A percentile compares a stretch with the other conserved stretches of the same genome.
phyloP scores from a whole-genome alignment of 2,797 vertebrate genomes.

The Crax fasciolata region DNA sequence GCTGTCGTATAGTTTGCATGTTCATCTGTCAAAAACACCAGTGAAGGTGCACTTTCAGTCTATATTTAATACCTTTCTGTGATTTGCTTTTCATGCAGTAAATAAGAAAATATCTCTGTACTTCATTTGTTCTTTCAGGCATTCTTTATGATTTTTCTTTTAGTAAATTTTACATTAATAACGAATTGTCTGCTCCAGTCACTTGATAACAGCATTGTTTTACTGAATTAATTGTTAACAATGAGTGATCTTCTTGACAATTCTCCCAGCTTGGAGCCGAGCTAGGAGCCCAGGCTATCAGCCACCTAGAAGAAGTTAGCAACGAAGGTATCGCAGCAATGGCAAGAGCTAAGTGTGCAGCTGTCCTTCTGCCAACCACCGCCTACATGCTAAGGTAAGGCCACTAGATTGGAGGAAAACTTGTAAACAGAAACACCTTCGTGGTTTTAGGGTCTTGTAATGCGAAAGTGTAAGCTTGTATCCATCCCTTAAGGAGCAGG shows the following conservation, averaged over 20 bases:
- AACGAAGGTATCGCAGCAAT: slow-evolving; percentile 92
- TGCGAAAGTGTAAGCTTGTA: fast-evolving
- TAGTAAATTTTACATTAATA: background rate
- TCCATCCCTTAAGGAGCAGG: background rate
- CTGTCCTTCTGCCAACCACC: slow-evolving; percentile 94
- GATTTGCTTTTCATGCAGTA: background rate
- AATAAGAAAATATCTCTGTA: background rate
- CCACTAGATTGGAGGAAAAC: background rate
- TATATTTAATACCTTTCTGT: background rate
- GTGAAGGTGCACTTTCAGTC: background rate
- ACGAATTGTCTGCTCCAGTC: background rate
- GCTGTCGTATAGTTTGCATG: background rate
- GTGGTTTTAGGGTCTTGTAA: background rate
- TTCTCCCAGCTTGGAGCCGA: slow-evolving; percentile 85
- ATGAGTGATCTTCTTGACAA: background rate
- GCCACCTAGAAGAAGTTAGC: slow-evolving; percentile 95
- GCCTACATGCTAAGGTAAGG: slow-evolving; percentile 95
- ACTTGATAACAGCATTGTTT: background rate
- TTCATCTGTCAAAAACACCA: background rate
- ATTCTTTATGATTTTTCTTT: background rate
- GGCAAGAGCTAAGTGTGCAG: slow-evolving; percentile 86
- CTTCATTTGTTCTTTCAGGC: background rate
- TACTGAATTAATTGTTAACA: background rate
- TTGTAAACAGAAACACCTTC: background rate
- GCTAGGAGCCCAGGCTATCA: slow-evolving; percentile 90